Evolutionary conservation across 2,888 invertebrate genomes (phyloP).

Genomic region (Hartigia nigra): DNA sequence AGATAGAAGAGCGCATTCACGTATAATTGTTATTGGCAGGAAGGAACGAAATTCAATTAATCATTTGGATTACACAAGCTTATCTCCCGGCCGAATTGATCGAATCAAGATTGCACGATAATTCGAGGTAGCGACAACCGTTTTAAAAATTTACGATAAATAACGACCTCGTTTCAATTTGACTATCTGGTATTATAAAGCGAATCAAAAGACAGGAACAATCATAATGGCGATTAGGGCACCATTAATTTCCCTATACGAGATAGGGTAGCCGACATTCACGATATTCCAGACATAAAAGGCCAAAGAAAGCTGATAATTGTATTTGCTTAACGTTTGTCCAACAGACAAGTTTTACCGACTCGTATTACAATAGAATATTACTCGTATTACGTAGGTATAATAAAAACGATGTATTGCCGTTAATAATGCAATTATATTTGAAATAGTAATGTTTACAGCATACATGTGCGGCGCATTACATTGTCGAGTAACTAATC

Average conservation of each 20-base stretch:
- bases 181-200: neutral
- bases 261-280: neutral
- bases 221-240: neutral
- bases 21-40: neutral
- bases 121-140: neutral
- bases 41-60: neutral
- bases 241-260: neutral
- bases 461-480: conserved; percentile 54
- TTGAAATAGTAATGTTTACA: conserved; percentile 57
- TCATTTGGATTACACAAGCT: neutral
- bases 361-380: neutral
- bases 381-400: neutral
- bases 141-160: neutral
- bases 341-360: neutral
- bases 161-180: neutral
- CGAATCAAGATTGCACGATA: neutral
- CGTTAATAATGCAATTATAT: conserved; percentile 39
- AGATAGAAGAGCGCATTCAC: neutral
- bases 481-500: conserved; percentile 38
- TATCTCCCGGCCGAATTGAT: neutral
- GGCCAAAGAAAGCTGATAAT: neutral
- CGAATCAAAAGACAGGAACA: neutral
- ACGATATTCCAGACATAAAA: neutral
- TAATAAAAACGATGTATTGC: neutral
- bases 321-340: neutral